Conservation (phyloP, 23 tunicate species). For the Ciona savignyi region DNA sequence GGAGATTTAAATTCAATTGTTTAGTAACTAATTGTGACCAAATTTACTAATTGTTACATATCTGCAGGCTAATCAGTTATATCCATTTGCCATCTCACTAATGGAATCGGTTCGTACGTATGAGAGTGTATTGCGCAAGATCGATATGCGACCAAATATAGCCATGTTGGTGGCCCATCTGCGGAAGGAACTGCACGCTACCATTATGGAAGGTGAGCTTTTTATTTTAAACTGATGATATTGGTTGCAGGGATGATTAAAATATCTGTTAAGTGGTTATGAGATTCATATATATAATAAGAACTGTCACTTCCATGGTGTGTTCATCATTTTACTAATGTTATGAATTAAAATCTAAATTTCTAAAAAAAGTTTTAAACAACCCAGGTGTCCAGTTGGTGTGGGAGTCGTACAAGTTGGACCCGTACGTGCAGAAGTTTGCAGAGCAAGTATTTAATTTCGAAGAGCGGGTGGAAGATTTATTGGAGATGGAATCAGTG, state of each 20-base stretch:
- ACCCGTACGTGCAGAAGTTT: constrained; percentile 90
- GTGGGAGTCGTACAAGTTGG: constrained; percentile 99
- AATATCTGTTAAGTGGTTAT: neutral
- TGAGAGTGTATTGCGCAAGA: constrained; percentile 79
- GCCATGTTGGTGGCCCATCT: constrained; percentile 55
- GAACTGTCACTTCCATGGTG: no score
- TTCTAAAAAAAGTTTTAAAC: no score
- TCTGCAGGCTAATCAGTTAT: constrained; percentile 98
- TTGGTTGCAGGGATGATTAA: neutral
- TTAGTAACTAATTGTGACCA: neutral
- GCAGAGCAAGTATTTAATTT: constrained; percentile 87
- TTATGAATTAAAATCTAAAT: neutral
- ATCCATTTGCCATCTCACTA: constrained; percentile 93
- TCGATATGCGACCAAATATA: constrained; percentile 63
- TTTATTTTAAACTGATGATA: no score
- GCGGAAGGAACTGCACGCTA: constrained; percentile 65
- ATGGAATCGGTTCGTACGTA: constrained; percentile 94
- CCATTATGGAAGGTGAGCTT: constrained; percentile 77
- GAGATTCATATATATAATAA: no score
- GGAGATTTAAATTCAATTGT: neutral
- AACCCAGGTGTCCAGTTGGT: constrained; percentile 71
- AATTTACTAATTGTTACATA: neutral
- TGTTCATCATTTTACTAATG: no score
- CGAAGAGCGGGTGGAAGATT: constrained; percentile 91
- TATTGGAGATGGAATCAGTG: constrained; percentile 65